These are phyloP conservation scores for Ormyrus thymus DNA, from an alignment of 2,888 invertebrate species.

Conservation along the genomic window DNA sequence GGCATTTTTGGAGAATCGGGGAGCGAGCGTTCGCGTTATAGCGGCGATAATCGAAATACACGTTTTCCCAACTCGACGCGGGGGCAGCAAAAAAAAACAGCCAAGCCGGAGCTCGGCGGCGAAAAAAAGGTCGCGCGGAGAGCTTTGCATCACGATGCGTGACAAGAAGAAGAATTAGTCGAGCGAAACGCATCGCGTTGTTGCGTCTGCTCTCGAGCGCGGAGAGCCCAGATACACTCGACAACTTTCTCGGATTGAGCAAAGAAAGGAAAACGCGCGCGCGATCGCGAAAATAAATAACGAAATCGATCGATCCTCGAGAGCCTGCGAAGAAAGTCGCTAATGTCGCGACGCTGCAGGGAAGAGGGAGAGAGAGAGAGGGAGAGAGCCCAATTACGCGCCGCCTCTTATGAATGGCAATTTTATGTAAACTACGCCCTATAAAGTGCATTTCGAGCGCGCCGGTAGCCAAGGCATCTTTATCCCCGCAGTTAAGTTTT, in stretches of 20 bases:
- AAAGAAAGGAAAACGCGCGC: slow-evolving; percentile 52
- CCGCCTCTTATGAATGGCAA: slow-evolving; percentile 34
- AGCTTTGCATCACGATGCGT: slow-evolving; percentile 51
- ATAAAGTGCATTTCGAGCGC: slow-evolving; percentile 28
- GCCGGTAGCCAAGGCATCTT: slow-evolving; percentile 34
- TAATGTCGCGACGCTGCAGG: too few species aligned
- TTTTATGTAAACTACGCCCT: slow-evolving; percentile 52
- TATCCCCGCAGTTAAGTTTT: slow-evolving; percentile 50
- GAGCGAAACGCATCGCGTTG: slow-evolving; percentile 49
- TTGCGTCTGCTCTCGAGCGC: slow-evolving; percentile 30
- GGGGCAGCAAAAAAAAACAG: background rate
- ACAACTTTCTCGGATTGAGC: slow-evolving; percentile 52
- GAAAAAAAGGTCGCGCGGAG: slow-evolving; percentile 9
- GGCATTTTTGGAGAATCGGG: slow-evolving; percentile 13
- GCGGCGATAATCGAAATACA: background rate
- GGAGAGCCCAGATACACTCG: background rate
- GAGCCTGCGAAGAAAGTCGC: slow-evolving; percentile 46
- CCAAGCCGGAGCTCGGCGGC: background rate
- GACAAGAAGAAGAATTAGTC: slow-evolving; percentile 55
- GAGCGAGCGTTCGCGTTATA: background rate
- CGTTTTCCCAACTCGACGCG: slow-evolving; percentile 31
- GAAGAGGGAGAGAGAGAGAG: background rate
- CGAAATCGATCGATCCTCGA: slow-evolving; percentile 44
- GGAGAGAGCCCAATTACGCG: slow-evolving; percentile 42
- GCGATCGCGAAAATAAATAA: slow-evolving; percentile 50